Conservation (phyloP, 2,113 vertebrate genomes). For the Stegostoma tigrinum region DNA sequence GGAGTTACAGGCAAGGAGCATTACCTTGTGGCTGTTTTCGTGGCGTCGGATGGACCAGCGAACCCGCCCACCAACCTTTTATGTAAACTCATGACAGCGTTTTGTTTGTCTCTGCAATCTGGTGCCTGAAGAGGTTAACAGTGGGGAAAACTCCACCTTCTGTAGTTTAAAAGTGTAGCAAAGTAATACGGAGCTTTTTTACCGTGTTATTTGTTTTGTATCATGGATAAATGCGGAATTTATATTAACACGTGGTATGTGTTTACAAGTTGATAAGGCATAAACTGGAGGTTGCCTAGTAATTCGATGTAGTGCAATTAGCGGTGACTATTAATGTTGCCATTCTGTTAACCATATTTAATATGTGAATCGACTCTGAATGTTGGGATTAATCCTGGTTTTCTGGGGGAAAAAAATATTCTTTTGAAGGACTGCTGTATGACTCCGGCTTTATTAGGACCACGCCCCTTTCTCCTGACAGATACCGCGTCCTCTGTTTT, state of each 20-base stretch:
- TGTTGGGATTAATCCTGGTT: neutral
- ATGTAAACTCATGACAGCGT: conserved; percentile 28
- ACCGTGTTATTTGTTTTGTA: neutral
- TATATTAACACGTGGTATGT: conserved; percentile 30
- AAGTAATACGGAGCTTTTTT: neutral
- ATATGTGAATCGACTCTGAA: neutral
- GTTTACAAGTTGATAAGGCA: conserved; percentile 29
- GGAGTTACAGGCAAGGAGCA: no score
- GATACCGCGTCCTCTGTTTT: neutral
- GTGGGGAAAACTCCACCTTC: neutral
- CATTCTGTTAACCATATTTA: neutral
- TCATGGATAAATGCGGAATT: neutral
- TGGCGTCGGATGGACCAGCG: neutral
- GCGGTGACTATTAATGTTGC: no score
- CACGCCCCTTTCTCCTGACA: conserved; percentile 15
- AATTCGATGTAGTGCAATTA: neutral
- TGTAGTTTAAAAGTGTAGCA: neutral
- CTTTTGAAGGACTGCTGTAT: neutral
- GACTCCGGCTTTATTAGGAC: neutral
- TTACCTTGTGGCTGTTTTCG: neutral
- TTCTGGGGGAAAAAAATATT: neutral
- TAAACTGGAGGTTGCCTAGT: neutral
- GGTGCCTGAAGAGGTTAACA: neutral
- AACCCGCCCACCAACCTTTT: conserved; percentile 34
- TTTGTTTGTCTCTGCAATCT: neutral